Conservation (phyloP, 2,888 invertebrate species). For the Polydrusus tereticollis region DNA sequence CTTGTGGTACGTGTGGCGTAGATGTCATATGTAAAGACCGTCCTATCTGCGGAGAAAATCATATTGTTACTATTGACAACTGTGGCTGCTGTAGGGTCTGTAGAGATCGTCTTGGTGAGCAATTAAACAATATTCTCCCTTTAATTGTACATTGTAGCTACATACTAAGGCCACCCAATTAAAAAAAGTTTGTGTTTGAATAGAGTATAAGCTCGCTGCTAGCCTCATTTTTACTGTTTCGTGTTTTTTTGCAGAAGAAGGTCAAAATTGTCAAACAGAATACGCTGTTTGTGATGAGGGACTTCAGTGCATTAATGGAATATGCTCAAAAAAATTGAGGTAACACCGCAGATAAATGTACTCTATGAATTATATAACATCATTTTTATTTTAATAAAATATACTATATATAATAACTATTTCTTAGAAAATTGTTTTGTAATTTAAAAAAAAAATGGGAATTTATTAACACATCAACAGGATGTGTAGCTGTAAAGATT, state of each 20-base stretch:
- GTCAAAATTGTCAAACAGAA: constrained; percentile 5
- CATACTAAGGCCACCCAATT: too few relatives aligned
- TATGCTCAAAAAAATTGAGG: background rate
- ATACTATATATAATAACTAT: too few relatives aligned
- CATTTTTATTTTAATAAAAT: too few relatives aligned
- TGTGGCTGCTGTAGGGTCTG: constrained; percentile 43
- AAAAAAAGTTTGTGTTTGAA: too few relatives aligned
- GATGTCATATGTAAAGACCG: constrained; percentile 35
- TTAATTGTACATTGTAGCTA: too few relatives aligned
- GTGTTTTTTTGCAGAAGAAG: constrained; percentile 16
- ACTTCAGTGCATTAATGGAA: constrained; percentile 25
- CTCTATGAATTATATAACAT: too few relatives aligned
- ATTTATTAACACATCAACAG: constrained; percentile 13
- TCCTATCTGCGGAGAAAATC: constrained; percentile 32
- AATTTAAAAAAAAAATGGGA: too few relatives aligned
- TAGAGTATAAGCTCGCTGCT: too few relatives aligned
- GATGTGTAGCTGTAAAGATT: constrained; percentile 32
- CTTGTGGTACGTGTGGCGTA: constrained; percentile 37
- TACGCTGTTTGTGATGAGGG: constrained; percentile 20
- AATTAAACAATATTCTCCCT: background rate
- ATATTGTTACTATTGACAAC: constrained; percentile 30
- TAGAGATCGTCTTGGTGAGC: constrained; percentile 32
- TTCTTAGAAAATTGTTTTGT: too few relatives aligned
- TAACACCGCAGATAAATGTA: too few relatives aligned
- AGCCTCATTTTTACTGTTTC: too few relatives aligned